Conservation (phyloP, 1,140 invertebrate genomes). For the Hylaeus anthracinus region DNA sequence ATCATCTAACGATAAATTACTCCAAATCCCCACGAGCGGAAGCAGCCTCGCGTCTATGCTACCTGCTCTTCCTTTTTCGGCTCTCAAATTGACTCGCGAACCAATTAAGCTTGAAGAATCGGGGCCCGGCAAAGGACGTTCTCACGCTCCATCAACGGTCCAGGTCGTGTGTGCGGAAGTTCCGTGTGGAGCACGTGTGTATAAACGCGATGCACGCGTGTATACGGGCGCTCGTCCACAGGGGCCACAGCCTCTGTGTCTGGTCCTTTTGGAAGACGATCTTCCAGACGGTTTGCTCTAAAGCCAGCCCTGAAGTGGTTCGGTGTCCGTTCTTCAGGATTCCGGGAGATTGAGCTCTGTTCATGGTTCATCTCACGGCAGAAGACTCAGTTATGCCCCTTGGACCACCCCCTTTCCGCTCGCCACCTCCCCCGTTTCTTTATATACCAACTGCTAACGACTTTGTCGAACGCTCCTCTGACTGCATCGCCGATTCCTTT, state of each 20-base stretch:
- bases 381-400: slow-evolving; percentile 62
- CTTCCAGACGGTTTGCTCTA: slow-evolving; percentile 70
- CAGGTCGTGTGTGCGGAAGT: slow-evolving; percentile 28
- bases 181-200: not conserved
- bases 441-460: slow-evolving; percentile 55
- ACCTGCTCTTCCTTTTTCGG: slow-evolving; percentile 51
- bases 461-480: slow-evolving; percentile 68
- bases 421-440: slow-evolving; percentile 45
- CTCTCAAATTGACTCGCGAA: slow-evolving; percentile 49
- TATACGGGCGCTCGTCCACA: not conserved
- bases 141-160: slow-evolving; percentile 54
- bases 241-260: slow-evolving; percentile 43
- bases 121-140: slow-evolving; percentile 51
- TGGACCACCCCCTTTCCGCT: slow-evolving; percentile 8
- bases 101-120: slow-evolving; percentile 62
- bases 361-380: slow-evolving; percentile 71
- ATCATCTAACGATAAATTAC: slow-evolving; percentile 44
- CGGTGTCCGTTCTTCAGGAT: slow-evolving; percentile 74
- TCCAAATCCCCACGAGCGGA: slow-evolving; percentile 37
- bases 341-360: slow-evolving; percentile 74
- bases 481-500: slow-evolving; percentile 71
- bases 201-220: slow-evolving; percentile 2
- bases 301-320: slow-evolving; percentile 53
- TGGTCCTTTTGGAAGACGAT: slow-evolving; percentile 60
- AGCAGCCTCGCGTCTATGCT: slow-evolving; percentile 24